Base-by-base conservation (phyloP, 2,113 vertebrate genomes). In the Smithornis capensis region DNA sequence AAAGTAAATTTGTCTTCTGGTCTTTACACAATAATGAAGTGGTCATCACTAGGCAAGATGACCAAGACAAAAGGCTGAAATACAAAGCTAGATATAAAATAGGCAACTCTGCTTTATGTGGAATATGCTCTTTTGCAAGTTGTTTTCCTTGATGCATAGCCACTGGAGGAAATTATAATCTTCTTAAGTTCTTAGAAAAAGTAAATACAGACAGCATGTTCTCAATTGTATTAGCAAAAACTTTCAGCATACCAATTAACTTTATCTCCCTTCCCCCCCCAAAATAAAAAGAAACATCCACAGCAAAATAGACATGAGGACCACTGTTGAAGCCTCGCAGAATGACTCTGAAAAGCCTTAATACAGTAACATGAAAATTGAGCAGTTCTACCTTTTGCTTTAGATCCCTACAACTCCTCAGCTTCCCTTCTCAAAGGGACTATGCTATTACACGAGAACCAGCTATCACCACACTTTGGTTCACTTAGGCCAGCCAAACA, bases 171-270 rank as follows among this genome's bases (percentile, higher is more conserved):
- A 90, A 78, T 90, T 63, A 87, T 86, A 97, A 92, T 81, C 85
- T 75, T 80, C 79, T 90, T 92, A 91, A 93, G 37, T 92, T 90
- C 71, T 96, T 67, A 87, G 59, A 85, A 92, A 90, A 91, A 88
- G 64, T 81, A 93, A 90, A 90, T 87, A 91, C 76, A 79, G 84
- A 70, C 63, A 86, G 38, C 2, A 4, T 50, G 82, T 88, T 91
- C 82, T 85, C 87, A 80, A 70, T 2, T 63, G 50, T 55, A 85
- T 80, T 70, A 70, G 42, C 67, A 87, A 85, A 91, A 94, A 38
- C 59, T 86, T 95, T 52, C 50, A 86, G 67, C 55, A 77, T 35
- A 35, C 6, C 63, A 85, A 86, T 75, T 88, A 74, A 86, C 80
- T 65, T 78, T 71, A 83, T 14, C 47, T n/a, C n/a, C n/a, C n/a